phyloP scores from a whole-genome alignment of 1,140 invertebrate genomes.

The Pemphigus obesinymphae region DNA sequence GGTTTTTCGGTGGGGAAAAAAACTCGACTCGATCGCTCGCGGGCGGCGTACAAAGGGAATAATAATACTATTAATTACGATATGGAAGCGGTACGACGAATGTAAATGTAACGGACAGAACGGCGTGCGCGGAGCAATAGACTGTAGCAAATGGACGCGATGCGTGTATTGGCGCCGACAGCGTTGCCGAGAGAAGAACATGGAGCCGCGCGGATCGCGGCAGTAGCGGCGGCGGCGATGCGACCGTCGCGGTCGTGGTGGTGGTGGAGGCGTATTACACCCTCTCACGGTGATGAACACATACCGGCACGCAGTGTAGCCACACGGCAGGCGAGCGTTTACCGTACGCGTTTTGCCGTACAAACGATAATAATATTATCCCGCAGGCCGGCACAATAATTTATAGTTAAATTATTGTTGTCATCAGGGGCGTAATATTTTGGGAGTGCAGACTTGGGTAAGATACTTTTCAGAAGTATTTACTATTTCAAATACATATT shows the following conservation, averaged over 20 bases:
- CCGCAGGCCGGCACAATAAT: neutral
- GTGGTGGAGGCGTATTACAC: neutral
- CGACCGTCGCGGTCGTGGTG: neutral
- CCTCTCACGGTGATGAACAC: neutral
- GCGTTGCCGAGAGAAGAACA: conserved; percentile 27
- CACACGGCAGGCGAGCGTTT: neutral
- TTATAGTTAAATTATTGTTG: no score
- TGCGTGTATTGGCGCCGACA: neutral
- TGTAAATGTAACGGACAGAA: neutral
- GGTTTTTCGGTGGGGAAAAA: no score
- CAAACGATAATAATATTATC: neutral
- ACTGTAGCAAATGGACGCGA: neutral
- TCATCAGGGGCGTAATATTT: no score
- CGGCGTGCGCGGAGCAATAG: neutral
- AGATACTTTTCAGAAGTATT: no score
- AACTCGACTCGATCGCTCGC: no score
- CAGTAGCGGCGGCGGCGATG: neutral
- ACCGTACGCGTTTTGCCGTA: neutral
- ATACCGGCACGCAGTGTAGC: neutral
- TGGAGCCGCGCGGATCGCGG: neutral
- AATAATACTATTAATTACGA: no score
- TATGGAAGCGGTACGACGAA: neutral
- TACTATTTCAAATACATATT: no score
- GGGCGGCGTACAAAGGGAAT: no score
- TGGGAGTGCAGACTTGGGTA: no score